Conservation (phyloP, 2,113 vertebrate species). For the Pipa parva region DNA sequence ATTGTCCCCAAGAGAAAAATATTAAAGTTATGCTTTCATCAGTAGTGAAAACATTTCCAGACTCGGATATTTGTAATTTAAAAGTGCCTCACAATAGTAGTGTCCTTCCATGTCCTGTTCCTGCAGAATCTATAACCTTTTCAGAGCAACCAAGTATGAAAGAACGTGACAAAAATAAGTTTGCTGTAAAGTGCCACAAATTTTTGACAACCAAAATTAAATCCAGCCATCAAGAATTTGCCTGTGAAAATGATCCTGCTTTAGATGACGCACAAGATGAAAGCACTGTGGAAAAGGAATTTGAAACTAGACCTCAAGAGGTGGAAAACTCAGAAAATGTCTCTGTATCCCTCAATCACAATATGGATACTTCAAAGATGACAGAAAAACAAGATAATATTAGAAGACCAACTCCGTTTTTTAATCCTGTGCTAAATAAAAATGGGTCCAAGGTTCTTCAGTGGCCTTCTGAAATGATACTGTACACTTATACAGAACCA, state of each 20-base stretch:
- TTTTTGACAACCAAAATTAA: conserved; percentile 4
- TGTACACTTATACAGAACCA: conserved; percentile 71
- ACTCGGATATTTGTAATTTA: conserved; percentile 38
- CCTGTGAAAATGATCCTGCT: conserved; percentile 32
- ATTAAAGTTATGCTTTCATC: conserved; percentile 43
- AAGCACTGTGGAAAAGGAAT: neutral
- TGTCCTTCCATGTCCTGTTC: conserved; percentile 1
- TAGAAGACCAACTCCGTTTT: conserved; percentile 63
- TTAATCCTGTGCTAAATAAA: conserved; percentile 75
- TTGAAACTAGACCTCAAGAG: conserved; percentile 40
- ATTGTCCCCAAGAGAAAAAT: conserved; percentile 47
- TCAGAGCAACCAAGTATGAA: conserved; percentile 3
- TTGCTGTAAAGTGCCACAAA: conserved; percentile 1
- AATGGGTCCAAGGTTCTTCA: conserved; percentile 74
- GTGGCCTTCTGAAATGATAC: conserved; percentile 84
- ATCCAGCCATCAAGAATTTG: neutral
- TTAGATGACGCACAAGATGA: neutral
- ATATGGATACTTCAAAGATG: conserved; percentile 21
- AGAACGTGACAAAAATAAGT: conserved; percentile 11
- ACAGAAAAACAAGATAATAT: conserved; percentile 33
- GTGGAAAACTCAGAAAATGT: conserved; percentile 30
- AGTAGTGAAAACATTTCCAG: conserved; percentile 36
- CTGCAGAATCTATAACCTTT: neutral
- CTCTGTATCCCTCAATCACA: neutral
- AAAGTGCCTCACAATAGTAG: conserved; percentile 26